Evolutionary conservation across 2,888 invertebrate genomes (phyloP), one percentile per base, ranked within the genome.

Genomic region (Harpalus rubripes): DNA sequence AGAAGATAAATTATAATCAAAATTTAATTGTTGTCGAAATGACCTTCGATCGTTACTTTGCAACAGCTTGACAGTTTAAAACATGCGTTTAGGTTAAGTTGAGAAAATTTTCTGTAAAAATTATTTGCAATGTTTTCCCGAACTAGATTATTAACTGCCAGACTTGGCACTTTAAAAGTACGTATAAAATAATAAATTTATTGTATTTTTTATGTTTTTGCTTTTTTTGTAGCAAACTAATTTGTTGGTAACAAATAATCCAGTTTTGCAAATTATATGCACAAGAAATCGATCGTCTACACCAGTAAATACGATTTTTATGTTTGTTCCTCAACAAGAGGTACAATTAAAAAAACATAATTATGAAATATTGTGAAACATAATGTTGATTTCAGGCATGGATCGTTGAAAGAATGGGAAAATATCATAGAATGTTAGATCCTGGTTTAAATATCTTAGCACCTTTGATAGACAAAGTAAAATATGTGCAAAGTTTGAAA

Each of bases 241-340:
- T 16, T 22, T 63, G n/a, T 65, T 85, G 16, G 74, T 78, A 61
- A 32, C 86, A 41, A 80, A 81, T 22, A 78, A 85, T 74, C 74
- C 81, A 8, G 16, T 22, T 16, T 7, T 56, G 26, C 87, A 87
- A 81, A 39, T 86, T 15, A 65, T 87, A 41, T 41, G 89, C 86
- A 86, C 89, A 15, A 87, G 92, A 68, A 87, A 90, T 74, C 91
- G 90, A 87, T 93, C 94, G 7, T 93, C 94, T 16, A 96, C 96
- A 7, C 98, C 98, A 0, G 91, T 98, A 65, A 99, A 99, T 92
- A 98, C 98, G 7, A 92, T 97, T 86, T 92, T 99, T 84, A 95
- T 99, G 95, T 99, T 99, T 93, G 99, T 99, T 22, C 99, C 99
- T 3, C 99, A 99, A 91, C 99, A 99, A 93, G 99, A 99, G 94